These are phyloP conservation scores for Zosterops pallidus DNA, from an alignment of 2,113 vertebrate species.

Conservation along the genomic window DNA sequence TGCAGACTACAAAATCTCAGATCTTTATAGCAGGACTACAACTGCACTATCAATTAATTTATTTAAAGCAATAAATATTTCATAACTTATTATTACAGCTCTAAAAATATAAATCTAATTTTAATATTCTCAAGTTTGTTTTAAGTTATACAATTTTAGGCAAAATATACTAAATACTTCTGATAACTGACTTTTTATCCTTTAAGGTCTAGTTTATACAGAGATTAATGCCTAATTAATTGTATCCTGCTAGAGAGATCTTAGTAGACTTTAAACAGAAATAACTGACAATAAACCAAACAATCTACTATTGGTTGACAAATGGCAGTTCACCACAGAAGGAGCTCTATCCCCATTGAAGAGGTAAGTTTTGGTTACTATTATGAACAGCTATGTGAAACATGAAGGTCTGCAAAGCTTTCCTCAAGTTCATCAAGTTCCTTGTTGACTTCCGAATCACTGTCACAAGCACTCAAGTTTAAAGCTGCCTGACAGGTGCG, in stretches of 20 bases:
- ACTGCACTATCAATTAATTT: background rate
- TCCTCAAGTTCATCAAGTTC: conserved; percentile 32
- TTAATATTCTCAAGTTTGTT: background rate
- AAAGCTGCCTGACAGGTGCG: background rate
- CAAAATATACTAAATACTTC: background rate
- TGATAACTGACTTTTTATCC: background rate
- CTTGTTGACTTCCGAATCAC: conserved; percentile 5
- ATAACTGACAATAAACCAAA: background rate
- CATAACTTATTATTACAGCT: background rate
- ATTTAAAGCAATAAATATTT: conserved; percentile 24
- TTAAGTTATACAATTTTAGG: background rate
- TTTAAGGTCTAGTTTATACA: background rate
- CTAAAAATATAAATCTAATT: conserved; percentile 5
- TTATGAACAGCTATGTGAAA: background rate
- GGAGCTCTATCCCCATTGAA: background rate
- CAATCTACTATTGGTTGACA: background rate
- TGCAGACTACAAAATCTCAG: background rate
- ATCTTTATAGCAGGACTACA: background rate
- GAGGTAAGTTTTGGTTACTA: background rate
- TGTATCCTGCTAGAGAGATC: background rate
- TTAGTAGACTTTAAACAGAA: background rate
- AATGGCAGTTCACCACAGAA: background rate
- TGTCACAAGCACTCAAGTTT: background rate
- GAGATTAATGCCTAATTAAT: background rate
- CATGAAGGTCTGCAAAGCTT: background rate